Evolutionary conservation across 2,797 vertebrate genomes (phyloP), one percentile per base, ranked within the genome.

Genomic region (Lagodon rhomboides): DNA sequence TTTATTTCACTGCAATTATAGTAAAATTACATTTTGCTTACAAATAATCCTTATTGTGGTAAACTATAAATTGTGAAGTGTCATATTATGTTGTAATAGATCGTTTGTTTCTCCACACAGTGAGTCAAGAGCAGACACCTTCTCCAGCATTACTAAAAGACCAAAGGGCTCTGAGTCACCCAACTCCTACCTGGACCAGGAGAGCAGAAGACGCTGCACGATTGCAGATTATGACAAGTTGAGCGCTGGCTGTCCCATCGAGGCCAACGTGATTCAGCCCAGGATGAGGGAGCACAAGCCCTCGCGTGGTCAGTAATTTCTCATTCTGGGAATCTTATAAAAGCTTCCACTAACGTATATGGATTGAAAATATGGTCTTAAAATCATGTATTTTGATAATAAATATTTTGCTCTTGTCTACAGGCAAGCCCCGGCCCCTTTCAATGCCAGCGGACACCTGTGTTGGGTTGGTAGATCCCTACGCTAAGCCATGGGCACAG

Each of bases 391-490:
- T 0, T 0, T 50, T 78, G 12, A 50, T 61, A 3, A 38, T 11
- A 4, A 77, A n/a, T 17, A 0, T 70, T 2, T 5, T 67, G 53
- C 15, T 61, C 56, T 75, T 76, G 23, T 72, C 70, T 80, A 3
- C 50, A 99, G 98, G 96, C 82, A 98, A 97, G 85, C 97, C 97
- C 49, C 95, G 98, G 46, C 98, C 98, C 1, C 89, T 99, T 80
- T 99, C 98, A 54, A 98, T 99, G 98, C 97, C 98, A 38, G 97
- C 94, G 0, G 97, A 98, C 41, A 97, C 95, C 80, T 97, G 97
- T 91, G 92, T 97, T 75, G 96, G 94, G 62, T 92, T 95, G 8
- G 87, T 93, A 27, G 97, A 98, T 77, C 93, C 96, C 22, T 97
- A 96, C 12, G 95, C 96, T 17, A 97, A 94, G 77, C 96, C 97